Conservation (phyloP, 1,140 invertebrate genomes). For the Belonocnema kinseyi region DNA sequence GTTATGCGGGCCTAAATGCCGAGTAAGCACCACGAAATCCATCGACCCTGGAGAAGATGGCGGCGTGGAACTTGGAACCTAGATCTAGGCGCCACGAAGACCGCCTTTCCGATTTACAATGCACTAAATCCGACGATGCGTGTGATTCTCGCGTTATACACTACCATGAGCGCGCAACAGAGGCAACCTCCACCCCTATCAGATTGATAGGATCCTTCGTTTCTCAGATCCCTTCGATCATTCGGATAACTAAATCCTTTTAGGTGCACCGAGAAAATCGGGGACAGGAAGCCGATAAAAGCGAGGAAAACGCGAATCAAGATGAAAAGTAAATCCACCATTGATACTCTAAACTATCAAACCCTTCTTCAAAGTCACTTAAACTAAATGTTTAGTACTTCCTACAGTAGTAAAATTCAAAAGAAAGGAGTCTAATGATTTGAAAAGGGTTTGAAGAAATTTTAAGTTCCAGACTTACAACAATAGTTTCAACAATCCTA, state of each 20-base stretch:
- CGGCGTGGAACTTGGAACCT: constrained; percentile 39
- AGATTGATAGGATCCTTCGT: constrained; percentile 16
- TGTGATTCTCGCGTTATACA: constrained; percentile 61
- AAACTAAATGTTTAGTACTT: constrained; percentile 7
- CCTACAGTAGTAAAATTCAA: background rate
- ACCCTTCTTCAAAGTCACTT: background rate
- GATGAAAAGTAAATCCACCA: constrained; percentile 28
- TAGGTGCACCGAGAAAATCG: constrained; percentile 10
- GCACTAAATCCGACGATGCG: constrained; percentile 66
- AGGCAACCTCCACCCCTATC: constrained; percentile 5
- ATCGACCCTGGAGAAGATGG: constrained; percentile 59
- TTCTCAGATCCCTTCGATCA: constrained; percentile 13
- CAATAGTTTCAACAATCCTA: too few relatives aligned
- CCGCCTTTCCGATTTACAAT: constrained; percentile 68
- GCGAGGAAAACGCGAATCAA: background rate
- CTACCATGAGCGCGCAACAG: constrained; percentile 38
- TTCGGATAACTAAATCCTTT: constrained; percentile 5
- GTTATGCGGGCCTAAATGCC: constrained; percentile 68
- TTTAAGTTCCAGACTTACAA: background rate
- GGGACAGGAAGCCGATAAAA: background rate
- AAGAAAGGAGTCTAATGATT: background rate
- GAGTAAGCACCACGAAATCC: constrained; percentile 68
- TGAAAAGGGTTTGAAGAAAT: background rate
- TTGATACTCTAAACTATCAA: background rate
- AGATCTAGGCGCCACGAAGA: constrained; percentile 62